Evolutionary conservation across 2,888 invertebrate genomes (phyloP).

Genomic region (Callinectes sapidus): DNA sequence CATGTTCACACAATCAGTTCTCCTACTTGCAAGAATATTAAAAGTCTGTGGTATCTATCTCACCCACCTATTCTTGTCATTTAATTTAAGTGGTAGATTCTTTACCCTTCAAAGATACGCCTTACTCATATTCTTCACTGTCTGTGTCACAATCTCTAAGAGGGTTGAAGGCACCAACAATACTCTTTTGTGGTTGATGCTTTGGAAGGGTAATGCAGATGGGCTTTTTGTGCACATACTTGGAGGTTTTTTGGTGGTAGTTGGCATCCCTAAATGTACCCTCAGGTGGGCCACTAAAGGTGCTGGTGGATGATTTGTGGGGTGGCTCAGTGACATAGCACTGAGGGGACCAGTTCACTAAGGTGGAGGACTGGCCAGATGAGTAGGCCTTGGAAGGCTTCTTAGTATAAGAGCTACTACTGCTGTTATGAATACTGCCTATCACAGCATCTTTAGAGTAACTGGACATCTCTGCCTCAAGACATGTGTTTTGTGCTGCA

Average conservation of each 20-base stretch:
- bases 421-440: background rate
- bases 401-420: background rate
- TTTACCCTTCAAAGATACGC: background rate
- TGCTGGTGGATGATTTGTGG: background rate
- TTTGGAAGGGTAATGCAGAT: slow-evolving; percentile 19
- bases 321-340: background rate
- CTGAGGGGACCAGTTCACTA: background rate
- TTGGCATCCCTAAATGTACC: background rate
- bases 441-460: background rate
- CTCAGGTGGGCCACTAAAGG: background rate
- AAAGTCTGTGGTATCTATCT: too few species aligned
- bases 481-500: background rate
- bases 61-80: too few species aligned
- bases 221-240: background rate
- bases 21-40: too few species aligned
- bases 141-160: background rate
- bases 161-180: background rate
- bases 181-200: slow-evolving; percentile 5
- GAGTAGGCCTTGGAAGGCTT: background rate
- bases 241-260: background rate
- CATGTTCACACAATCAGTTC: too few species aligned
- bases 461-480: background rate
- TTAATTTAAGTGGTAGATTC: background rate
- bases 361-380: background rate
- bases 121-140: background rate